Conservation (phyloP, 2,888 invertebrate species). For the Drosophila hamatofila region DNA sequence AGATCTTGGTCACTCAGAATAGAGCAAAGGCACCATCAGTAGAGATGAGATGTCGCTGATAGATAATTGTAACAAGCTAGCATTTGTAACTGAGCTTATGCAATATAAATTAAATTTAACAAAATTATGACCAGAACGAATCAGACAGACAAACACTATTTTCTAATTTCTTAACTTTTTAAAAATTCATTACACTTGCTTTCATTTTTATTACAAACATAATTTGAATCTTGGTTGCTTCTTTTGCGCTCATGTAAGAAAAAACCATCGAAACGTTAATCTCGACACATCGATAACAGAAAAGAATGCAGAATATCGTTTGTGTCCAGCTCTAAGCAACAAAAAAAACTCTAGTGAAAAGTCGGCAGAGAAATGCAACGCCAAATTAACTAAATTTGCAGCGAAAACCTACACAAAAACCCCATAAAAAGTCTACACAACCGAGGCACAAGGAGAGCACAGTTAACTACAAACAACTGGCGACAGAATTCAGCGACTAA, state of each 20-base stretch:
- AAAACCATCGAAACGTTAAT: constrained; percentile 10
- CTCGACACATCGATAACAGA: constrained; percentile 22
- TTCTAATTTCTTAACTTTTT: neutral
- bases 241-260: constrained; percentile 2
- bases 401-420: constrained; percentile 36
- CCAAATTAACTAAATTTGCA: constrained; percentile 57
- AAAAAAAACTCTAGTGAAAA: constrained; percentile 59
- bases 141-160: neutral
- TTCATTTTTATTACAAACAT: neutral
- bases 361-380: constrained; percentile 60
- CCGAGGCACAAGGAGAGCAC: constrained; percentile 1
- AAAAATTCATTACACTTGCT: neutral
- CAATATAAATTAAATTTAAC: neutral
- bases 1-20: neutral
- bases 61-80: neutral
- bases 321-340: constrained; percentile 41
- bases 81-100: neutral
- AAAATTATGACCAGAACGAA: too few species aligned
- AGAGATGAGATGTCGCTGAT: neutral
- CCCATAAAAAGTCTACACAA: constrained; percentile 26
- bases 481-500: constrained; percentile 13
- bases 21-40: neutral
- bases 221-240: constrained; percentile 7
- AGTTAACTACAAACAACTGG: constrained; percentile 7
- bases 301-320: constrained; percentile 18